These are phyloP conservation scores for Athalia circularis DNA, from an alignment of 2,888 invertebrate species.

Conservation along the genomic window DNA sequence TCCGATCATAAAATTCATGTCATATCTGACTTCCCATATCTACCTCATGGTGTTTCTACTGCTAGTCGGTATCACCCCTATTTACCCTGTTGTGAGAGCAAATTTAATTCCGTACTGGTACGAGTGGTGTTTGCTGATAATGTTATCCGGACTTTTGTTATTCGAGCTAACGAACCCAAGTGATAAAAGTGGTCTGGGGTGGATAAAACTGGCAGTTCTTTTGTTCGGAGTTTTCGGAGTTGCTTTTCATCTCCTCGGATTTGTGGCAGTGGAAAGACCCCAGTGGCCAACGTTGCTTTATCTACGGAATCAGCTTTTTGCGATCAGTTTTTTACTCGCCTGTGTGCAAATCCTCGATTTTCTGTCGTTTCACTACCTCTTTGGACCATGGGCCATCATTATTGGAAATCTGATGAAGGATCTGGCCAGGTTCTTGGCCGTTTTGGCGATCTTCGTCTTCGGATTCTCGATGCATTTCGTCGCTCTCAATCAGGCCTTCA, in stretches of 20 bases:
- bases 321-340: constrained; percentile 94
- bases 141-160: constrained; percentile 95
- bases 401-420: constrained; percentile 97
- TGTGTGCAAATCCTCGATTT: constrained; percentile 99
- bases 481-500: constrained; percentile 95
- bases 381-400: constrained; percentile 99
- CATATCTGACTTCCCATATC: constrained; percentile 98
- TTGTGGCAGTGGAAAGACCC: constrained; percentile 79
- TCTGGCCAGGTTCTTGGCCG: constrained; percentile 96
- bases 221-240: constrained; percentile 94
- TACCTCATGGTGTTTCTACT: constrained; percentile 96
- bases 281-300: constrained; percentile 94
- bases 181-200: constrained; percentile 97
- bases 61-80: constrained; percentile 91
- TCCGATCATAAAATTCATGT: constrained; percentile 99
- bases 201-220: constrained; percentile 91
- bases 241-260: constrained; percentile 89
- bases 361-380: constrained; percentile 98
- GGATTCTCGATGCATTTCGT: constrained; percentile 99
- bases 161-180: constrained; percentile 98
- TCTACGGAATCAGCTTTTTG: constrained; percentile 97
- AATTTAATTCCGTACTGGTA: constrained; percentile 94
- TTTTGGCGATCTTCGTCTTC: constrained; percentile 97
- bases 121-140: constrained; percentile 95
- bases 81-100: constrained; percentile 87